Conservation (phyloP, 2,113 vertebrate species). For the Prochilodus magdalenae region DNA sequence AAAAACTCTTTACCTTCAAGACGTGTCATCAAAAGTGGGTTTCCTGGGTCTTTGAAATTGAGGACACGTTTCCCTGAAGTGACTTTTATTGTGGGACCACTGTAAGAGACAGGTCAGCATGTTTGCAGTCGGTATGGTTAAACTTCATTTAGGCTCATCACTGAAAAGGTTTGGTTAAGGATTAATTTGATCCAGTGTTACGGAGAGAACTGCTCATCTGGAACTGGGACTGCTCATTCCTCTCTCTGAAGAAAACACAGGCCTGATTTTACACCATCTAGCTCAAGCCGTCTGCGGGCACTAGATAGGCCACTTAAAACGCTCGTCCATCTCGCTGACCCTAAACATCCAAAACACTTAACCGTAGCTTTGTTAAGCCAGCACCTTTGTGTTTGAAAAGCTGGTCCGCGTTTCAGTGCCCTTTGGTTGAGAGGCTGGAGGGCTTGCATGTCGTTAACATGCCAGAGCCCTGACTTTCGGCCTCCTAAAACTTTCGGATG, state of each 20-base stretch:
- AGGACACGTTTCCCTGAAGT: too few species aligned
- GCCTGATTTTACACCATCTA: neutral
- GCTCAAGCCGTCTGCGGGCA: neutral
- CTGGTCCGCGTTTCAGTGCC: neutral
- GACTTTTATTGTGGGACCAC: too few species aligned
- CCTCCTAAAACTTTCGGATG: constrained; percentile 36
- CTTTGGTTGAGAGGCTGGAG: neutral
- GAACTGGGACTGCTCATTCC: neutral
- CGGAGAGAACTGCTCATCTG: too few species aligned
- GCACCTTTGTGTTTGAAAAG: neutral
- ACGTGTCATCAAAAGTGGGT: too few species aligned
- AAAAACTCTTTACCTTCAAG: too few species aligned
- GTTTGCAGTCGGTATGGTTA: too few species aligned
- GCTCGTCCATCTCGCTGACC: neutral
- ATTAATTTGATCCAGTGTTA: too few species aligned
- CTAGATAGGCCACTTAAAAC: neutral
- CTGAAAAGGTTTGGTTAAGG: too few species aligned
- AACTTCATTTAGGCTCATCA: too few species aligned
- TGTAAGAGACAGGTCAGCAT: too few species aligned
- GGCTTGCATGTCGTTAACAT: constrained; percentile 45
- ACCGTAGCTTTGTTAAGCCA: neutral
- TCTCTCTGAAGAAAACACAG: neutral
- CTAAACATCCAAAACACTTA: neutral
- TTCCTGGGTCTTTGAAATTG: too few species aligned
- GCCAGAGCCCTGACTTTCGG: constrained; percentile 45